Base-by-base conservation (phyloP, 2,888 invertebrate genomes). In the Sminthurides aquaticus region DNA sequence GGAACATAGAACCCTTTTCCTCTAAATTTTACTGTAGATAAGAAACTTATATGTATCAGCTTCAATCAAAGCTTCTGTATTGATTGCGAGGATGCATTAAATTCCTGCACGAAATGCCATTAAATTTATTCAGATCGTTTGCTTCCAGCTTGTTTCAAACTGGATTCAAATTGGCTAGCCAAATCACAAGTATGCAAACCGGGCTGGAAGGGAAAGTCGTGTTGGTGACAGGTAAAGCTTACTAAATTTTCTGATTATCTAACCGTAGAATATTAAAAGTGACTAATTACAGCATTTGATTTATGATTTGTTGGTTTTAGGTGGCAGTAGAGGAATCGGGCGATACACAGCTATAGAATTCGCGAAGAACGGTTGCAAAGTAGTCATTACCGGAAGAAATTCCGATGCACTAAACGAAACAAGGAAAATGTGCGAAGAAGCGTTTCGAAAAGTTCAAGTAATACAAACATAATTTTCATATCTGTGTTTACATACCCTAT, bases 261-360 rank as follows among this genome's bases (percentile, higher is more conserved):
- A n/a, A n/a, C n/a, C n/a, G n/a, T n/a, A n/a, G n/a, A n/a, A n/a
- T n/a, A n/a, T n/a, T n/a, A n/a, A n/a, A n/a, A n/a, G n/a, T n/a
- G n/a, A n/a, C n/a, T n/a, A n/a, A n/a, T n/a, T n/a, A n/a, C n/a
- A n/a, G n/a, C n/a, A n/a, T n/a, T n/a, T n/a, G 22, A 49, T 60
- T 49, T 60, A 25, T n/a, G 27, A 27, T 55, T 20, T 34, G 3
- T 26, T 11, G 18, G n/a, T 22, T 52, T 34, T 11, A 79, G 91
- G 91, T 59, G 90, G 90, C 0, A 90, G 90, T 78, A 90, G 90
- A 22, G 91, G 91, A 3, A 91, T 92, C 69, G 92, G 92, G 2
- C 87, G 87, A 52, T 88, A 88, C 3, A 89, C 91, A 8, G 90
- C 91, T 0, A 80, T 89, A 68, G 85, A 87, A 74, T 83, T 92